Base-by-base conservation (phyloP, 2,888 invertebrate genomes). In the Peribatodes rhomboidaria region DNA sequence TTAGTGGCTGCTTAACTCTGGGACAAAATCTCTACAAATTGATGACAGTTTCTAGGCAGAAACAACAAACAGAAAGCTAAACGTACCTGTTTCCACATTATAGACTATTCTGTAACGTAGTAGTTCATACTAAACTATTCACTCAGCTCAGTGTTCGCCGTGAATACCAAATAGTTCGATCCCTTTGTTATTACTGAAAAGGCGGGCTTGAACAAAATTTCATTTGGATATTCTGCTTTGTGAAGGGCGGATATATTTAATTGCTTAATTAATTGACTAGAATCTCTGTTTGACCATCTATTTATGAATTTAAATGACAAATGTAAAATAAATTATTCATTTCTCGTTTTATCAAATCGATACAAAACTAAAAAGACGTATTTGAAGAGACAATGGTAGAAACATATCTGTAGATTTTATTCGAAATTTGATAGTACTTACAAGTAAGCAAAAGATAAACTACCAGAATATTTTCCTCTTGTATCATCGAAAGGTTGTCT, bases 141-240 rank as follows among this genome's bases (percentile, higher is more conserved):
- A 57, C 46, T 57, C 47, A 47, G 54, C 55, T 42, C 37, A 56
- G 53, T 55, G 49, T 50, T 57, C 47, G 37, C 50, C 52, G 60
- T 68, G 66, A 70, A 70, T 70, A 64, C 50, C 14, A 55, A 55
- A 42, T 14, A 14, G 20, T 41, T 56, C 49, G 57, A 64, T 61
- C 63, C 44, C 41, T 63, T 57, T 57, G 57, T 57, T 52, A 53
- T 14, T 27, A 11, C n/a, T 52, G 37, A n/a, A 20, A 14, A 42
- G 42, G 31, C 1, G 31, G 50, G 20, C 53, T 53, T 53, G 37
- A 11, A 53, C 31, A 60, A 60, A 60, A 27, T 27, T 46, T 53
- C 9, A 44, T 59, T 59, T 52, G 44, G 50, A 20, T 20, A 11
- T 35, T 35, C 20, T 49, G 42, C 37, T 52, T 52, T 59, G 44